A percentile compares a stretch with the other conserved stretches of the same genome.
Evolutionary conservation across 2,797 vertebrate genomes (phyloP).

Genomic region (Hipposideros larvatus): DNA sequence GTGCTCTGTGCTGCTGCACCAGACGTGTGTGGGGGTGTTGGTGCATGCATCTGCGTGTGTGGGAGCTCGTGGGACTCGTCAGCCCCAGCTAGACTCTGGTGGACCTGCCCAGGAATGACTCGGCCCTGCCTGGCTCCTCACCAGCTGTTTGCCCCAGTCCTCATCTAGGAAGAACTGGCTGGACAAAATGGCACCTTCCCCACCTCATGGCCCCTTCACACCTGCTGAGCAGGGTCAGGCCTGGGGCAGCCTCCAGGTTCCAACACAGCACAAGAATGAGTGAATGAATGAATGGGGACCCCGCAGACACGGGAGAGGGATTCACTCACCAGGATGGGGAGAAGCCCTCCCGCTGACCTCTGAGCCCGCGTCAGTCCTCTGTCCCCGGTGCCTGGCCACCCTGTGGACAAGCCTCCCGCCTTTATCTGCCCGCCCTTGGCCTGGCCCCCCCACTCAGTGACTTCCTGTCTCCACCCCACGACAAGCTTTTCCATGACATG

Average conservation of each 20-base stretch:
- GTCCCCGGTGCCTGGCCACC: background rate
- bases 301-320: background rate
- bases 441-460: slow-evolving; percentile 19
- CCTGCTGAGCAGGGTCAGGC: background rate
- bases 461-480: slow-evolving; percentile 66
- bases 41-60: fast-evolving
- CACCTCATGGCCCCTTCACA: fast-evolving
- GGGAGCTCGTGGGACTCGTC: background rate
- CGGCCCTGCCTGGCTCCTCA: background rate
- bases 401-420: background rate
- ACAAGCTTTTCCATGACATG: slow-evolving; percentile 64
- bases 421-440: background rate
- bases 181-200: background rate
- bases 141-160: background rate
- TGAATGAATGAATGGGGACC: background rate
- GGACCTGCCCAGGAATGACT: background rate
- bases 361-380: background rate
- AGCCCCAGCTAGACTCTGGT: background rate
- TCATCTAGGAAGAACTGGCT: background rate
- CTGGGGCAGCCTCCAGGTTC: background rate
- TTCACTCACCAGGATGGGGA: background rate
- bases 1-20: background rate
- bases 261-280: background rate
- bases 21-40: fast-evolving
- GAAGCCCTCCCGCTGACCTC: background rate